Conservation (phyloP, 2,797 vertebrate genomes). For the Strix occidentalis region DNA sequence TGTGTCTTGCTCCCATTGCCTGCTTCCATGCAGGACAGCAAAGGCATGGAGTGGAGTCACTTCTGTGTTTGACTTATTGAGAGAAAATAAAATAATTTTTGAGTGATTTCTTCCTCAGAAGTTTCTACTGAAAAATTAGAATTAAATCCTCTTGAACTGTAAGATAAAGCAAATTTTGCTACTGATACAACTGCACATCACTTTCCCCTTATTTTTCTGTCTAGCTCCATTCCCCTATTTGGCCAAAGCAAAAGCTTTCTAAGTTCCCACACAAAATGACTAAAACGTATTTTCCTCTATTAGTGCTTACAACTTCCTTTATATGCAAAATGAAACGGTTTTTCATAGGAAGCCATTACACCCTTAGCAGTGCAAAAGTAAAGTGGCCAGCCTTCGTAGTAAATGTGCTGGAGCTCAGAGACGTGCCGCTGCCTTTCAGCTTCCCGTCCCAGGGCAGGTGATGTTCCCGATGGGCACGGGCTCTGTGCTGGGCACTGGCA, state of each 20-base stretch:
- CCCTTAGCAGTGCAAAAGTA: neutral
- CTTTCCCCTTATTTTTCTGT: neutral
- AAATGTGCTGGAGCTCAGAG: neutral
- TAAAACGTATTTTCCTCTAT: rapidly evolving
- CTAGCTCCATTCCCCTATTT: neutral
- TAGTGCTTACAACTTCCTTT: neutral
- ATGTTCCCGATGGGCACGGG: neutral
- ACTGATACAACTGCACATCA: neutral
- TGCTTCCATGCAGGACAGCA: neutral
- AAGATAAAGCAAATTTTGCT: neutral
- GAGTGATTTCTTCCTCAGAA: neutral
- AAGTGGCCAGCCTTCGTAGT: neutral
- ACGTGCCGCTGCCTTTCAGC: neutral
- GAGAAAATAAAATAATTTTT: neutral
- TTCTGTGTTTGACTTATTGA: neutral
- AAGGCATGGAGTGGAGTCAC: neutral
- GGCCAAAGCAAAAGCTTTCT: neutral
- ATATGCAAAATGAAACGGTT: neutral
- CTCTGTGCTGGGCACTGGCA: neutral
- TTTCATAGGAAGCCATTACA: neutral
- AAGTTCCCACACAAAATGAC: neutral
- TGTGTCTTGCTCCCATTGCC: neutral
- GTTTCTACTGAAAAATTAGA: neutral
- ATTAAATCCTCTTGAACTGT: neutral
- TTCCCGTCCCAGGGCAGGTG: neutral